Evolutionary conservation across 2,113 vertebrate genomes (phyloP), one percentile per base, ranked within the genome.

Genomic region (Aptenodytes patagonicus): DNA sequence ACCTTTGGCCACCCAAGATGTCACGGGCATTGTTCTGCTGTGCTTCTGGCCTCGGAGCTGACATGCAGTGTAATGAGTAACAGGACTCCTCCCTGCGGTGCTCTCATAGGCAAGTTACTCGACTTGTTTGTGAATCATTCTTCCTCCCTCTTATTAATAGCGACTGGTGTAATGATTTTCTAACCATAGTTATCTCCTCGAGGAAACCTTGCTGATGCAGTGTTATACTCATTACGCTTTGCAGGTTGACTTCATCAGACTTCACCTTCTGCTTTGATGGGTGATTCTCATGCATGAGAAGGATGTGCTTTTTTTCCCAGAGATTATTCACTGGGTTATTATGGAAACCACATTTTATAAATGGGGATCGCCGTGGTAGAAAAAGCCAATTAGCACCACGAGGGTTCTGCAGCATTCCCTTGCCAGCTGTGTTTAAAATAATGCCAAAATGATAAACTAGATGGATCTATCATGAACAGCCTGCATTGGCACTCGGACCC

Each of bases 1-100:
- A 90, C 44, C 49, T 94, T 79, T 31, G 96, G 83, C 92, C 97
- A 97, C 94, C 92, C 95, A 95, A 87, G 95, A 87, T 0, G 79
- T 88, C 81, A 61, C 0, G 1, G 20, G 25, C 61, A 91, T 95
- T 96, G 84, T 92, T 96, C 83, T 76, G 65, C 61, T 78, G 40
- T 0, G 0, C 47, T 80, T 83, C 83, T 92, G 92, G 88, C 57
- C 83, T 86, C 7, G 83, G 51, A 78, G 88, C 71, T 88, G 83
- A 90, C 82, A 86, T 1, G 2, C 62, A 91, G 40, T 1, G 13
- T 94, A 97, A 96, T 93, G 61, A 95, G 78, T 82, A 96, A 94
- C 88, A 92, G 80, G 75, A 83, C 80, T 95, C 86, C 90, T 97
- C 88, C 95, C 89, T 2, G 4, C 1, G 6, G 86, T 92, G 85